Base-by-base conservation (phyloP, 2,113 vertebrate species). In the Scolopax mira region DNA sequence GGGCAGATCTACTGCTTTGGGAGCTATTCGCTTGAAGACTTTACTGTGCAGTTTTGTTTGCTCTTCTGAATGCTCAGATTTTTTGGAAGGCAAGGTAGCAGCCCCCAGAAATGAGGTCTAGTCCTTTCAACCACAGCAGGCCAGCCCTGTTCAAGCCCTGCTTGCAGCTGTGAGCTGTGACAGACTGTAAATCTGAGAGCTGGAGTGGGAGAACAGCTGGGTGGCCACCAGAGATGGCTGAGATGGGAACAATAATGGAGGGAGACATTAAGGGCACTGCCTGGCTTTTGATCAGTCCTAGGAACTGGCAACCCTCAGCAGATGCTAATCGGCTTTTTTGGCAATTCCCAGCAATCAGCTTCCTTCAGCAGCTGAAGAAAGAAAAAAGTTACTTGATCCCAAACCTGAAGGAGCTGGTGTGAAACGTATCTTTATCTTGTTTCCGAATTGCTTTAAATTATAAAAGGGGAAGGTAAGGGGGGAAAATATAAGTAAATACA, bases 181-280 rank as follows among this genome's bases (percentile, higher is more conserved):
- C 90, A 92, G 69, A 78, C 48, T 73, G 74, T 94, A 97, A 97
- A 96, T 96, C 79, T 71, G 62, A 61, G 28, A 44, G 55, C 33
- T 72, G 69, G 60, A 85, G 60, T n/a, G 60, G 75, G 48, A 92
- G 57, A 92, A 92, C 75, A 95, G 55, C 90, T 92, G 93, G 83
- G 90, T 91, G 67, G 58, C 79, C 83, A 89, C 51, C 52, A 84
- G 88, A 93, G 65, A 57, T 48, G 69, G 41, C 49, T 70, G 58
- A 14, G 66, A 69, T 44, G 24, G 23, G 46, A 79, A 37, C 54
- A 86, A 39, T 23, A 64, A 51, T 4, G 23, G 18, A 41, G 74
- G 58, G 23, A 84, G 66, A 39, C 48, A 15, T 85, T 64, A 91
- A 57, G 52, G 91, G 64, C 61, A 79, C 85, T 5, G 28, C 27